Evolutionary conservation across 1,140 invertebrate species (phyloP), one percentile per base, ranked within the genome.

Genomic region (Heliconius eleuchia): DNA sequence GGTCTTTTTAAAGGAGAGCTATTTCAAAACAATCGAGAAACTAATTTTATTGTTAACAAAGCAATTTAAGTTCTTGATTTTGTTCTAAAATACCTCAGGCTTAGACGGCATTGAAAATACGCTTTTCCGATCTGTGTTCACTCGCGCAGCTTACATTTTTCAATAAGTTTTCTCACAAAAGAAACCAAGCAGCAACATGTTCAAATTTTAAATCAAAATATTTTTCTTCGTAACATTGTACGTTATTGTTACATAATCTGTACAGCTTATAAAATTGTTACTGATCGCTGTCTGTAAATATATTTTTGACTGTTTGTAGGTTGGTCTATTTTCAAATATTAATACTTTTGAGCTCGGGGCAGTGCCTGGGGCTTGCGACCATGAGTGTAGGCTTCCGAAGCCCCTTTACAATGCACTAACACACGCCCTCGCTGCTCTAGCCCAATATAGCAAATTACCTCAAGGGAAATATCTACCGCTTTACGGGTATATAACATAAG

Each of bases 11-110:
- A 66, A 16, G 27, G 50, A 52, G 5, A 52, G 50, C 60, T 27
- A 30, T 66, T 66, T 66, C 5, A 66, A 66, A 66, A 66, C 60
- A 11, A 66, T 16, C 60, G 18, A 19, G 18, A 19, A 52, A 52
- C 50, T 52, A 52, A 19, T 52, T 19, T 52, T 52, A 52, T 52
- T 52, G 50, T 52, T 52, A 66, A 30, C 60, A 66, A 66, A 66
- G 27, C 60, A 27, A 66, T 66, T 66, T 66, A 66, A 66, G 23
- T 52, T 52, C 50, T 52, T 30, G 60, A 66, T 27, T 66, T 66
- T 30, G 60, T 66, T 66, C 60, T 30, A 66, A 66, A 30, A 66
- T 66, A 66, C 60, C 23, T 27, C 57, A 66, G 23, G 57, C 57
- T 66, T 66, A 66, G 60, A 30, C 60, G 16, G 23, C 60, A 30